Conservation (phyloP, 2,113 vertebrate genomes). For the Salvator merianae region DNA sequence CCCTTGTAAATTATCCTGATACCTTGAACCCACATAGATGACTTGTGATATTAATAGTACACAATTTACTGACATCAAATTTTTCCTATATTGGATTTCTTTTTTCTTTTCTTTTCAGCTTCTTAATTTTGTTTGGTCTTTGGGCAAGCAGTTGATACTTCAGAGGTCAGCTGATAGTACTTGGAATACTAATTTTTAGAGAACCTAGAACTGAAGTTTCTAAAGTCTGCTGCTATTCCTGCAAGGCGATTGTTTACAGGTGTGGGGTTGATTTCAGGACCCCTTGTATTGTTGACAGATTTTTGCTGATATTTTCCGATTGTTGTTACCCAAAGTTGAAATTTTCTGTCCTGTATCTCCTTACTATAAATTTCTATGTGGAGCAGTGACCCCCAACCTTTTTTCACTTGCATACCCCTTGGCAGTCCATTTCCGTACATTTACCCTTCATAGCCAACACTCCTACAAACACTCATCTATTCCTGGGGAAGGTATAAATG, state of each 20-base stretch:
- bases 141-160: neutral
- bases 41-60: too few relatives aligned
- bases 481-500: neutral
- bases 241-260: too few relatives aligned
- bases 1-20: neutral
- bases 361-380: neutral
- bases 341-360: neutral
- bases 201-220: too few relatives aligned
- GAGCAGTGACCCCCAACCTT: too few relatives aligned
- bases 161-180: neutral
- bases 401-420: too few relatives aligned
- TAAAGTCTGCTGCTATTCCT: too few relatives aligned
- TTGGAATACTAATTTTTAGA: too few relatives aligned
- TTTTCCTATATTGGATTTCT: neutral
- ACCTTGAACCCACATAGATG: neutral
- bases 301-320: too few relatives aligned
- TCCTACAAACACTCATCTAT: neutral
- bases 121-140: too few relatives aligned
- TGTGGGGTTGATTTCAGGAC: neutral
- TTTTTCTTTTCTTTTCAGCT: neutral
- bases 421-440: too few relatives aligned
- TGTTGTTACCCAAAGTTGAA: too few relatives aligned
- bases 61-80: neutral
- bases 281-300: neutral
- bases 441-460: too few relatives aligned